Percentiles rank a stretch among this genome's conserved stretches.
Evolutionary conservation across 2,888 invertebrate species (phyloP).

Genomic region (Tridacna gigas): DNA sequence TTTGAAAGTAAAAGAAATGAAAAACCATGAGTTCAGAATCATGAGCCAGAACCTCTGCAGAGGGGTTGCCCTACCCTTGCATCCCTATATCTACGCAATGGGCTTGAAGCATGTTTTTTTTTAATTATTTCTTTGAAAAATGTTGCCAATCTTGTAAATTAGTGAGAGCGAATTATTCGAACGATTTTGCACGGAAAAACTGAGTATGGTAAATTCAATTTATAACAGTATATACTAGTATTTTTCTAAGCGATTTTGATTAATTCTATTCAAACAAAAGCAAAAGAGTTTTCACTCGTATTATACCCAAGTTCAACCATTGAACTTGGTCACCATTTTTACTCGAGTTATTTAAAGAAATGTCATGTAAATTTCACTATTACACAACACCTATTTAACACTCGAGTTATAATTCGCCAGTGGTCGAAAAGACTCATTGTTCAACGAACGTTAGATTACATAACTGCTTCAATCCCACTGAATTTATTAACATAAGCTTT

Average conservation of each 20-base stretch:
- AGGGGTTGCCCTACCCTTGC: too few species aligned
- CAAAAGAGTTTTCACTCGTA: neutral
- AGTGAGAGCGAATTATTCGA: too few species aligned
- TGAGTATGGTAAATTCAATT: too few species aligned
- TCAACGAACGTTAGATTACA: slow-evolving; percentile 59
- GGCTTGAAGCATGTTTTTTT: too few species aligned
- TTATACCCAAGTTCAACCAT: slow-evolving; percentile 19
- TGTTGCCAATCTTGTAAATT: too few species aligned
- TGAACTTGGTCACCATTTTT: slow-evolving; percentile 22
- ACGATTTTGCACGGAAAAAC: too few species aligned
- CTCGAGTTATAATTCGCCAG: slow-evolving; percentile 22
- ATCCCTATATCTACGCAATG: too few species aligned
- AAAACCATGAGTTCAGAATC: too few species aligned
- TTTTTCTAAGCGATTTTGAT: neutral
- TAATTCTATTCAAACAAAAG: neutral
- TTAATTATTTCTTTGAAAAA: too few species aligned
- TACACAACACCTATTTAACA: slow-evolving; percentile 23
- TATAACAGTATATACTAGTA: too few species aligned
- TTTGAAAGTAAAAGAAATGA: too few species aligned
- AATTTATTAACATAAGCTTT: slow-evolving; percentile 40
- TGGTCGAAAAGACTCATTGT: slow-evolving; percentile 35
- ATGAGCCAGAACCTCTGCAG: too few species aligned
- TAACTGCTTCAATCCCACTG: slow-evolving; percentile 51
- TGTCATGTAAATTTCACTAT: slow-evolving; percentile 19
- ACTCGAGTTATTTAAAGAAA: slow-evolving; percentile 1